Evolutionary conservation across 1,140 invertebrate genomes (phyloP).

Genomic region (Babylonia areolata): DNA sequence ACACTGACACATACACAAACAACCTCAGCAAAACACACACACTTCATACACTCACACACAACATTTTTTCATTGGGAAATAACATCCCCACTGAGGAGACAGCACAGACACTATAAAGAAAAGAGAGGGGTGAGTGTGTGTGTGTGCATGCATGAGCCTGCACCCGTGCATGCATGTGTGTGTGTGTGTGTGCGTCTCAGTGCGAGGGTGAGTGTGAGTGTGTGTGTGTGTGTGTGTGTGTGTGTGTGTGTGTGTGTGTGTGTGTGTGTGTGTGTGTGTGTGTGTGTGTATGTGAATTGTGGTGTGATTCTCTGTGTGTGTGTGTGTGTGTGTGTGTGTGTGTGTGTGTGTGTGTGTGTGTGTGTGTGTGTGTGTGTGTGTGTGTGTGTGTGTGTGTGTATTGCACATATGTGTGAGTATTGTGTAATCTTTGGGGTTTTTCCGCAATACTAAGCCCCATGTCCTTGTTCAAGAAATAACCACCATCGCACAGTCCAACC

Average conservation of each 20-base stretch:
- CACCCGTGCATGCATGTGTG: neutral
- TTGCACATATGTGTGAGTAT: too few relatives aligned
- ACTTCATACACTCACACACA: too few relatives aligned
- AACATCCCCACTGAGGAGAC: too few relatives aligned
- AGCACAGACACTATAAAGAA: too few relatives aligned
- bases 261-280: neutral
- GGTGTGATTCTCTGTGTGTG: neutral
- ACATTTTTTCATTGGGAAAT: too few relatives aligned
- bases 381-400: neutral
- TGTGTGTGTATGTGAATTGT: neutral
- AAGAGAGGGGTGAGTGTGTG: neutral
- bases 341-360: slow-evolving; percentile 6
- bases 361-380: neutral
- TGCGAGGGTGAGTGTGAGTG: neutral
- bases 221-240: neutral
- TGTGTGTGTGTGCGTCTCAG: neutral
- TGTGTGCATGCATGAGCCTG: neutral
- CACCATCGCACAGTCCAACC: too few relatives aligned
- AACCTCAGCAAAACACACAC: too few relatives aligned
- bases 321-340: neutral
- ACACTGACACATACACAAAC: too few relatives aligned
- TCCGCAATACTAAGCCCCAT: too few relatives aligned
- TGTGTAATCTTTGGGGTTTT: too few relatives aligned
- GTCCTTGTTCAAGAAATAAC: too few relatives aligned
- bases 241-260: neutral